Conservation (phyloP, 2,888 invertebrate genomes). For the Boloria euphrosyne region DNA sequence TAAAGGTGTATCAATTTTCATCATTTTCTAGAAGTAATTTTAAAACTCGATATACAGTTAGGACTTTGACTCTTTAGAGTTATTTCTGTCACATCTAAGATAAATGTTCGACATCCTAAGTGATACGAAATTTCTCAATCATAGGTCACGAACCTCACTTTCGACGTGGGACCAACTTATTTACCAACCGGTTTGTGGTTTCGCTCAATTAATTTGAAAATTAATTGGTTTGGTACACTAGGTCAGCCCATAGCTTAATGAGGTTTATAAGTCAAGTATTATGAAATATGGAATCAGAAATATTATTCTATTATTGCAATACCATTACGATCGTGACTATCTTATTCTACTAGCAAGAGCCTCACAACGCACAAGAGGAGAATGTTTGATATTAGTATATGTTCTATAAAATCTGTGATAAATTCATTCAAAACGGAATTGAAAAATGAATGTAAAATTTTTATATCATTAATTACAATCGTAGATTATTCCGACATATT, state of each 20-base stretch:
- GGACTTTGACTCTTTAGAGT: too few relatives aligned
- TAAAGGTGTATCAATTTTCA: too few relatives aligned
- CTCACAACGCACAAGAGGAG: slow-evolving; percentile 23
- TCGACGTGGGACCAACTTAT: slow-evolving; percentile 65
- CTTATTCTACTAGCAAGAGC: slow-evolving; percentile 32
- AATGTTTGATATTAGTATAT: slow-evolving; percentile 5
- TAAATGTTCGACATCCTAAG: slow-evolving; percentile 55
- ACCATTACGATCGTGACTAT: slow-evolving; percentile 31
- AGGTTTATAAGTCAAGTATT: slow-evolving; percentile 63
- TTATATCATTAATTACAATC: too few relatives aligned
- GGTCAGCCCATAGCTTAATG: slow-evolving; percentile 58
- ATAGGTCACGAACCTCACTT: slow-evolving; percentile 69
- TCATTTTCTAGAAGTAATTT: too few relatives aligned
- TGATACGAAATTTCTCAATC: slow-evolving; percentile 68
- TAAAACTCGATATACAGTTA: too few relatives aligned
- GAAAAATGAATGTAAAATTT: too few relatives aligned
- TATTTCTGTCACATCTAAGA: background rate
- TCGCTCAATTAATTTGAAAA: slow-evolving; percentile 73
- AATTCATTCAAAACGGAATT: too few relatives aligned
- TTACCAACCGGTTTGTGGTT: slow-evolving; percentile 67
- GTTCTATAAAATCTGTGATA: too few relatives aligned
- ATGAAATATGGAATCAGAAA: slow-evolving; percentile 52
- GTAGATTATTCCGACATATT: too few relatives aligned
- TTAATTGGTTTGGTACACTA: slow-evolving; percentile 67
- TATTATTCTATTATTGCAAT: slow-evolving; percentile 33